Base-by-base conservation (phyloP, 2,797 vertebrate genomes). In the Acestrorhynchus altus region DNA sequence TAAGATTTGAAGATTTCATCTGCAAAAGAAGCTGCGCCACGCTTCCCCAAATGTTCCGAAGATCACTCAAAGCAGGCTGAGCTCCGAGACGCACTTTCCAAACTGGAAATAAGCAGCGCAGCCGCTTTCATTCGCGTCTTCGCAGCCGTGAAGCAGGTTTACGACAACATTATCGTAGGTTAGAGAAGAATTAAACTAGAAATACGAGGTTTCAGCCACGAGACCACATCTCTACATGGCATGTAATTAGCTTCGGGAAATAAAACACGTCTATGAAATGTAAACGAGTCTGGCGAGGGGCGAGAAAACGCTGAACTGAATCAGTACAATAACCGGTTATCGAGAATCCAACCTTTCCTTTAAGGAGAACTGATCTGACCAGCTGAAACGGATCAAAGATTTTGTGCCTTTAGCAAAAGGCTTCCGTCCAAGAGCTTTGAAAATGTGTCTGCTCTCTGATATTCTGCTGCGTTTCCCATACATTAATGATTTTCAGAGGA, bases 201-300 rank as follows among this genome's bases (percentile, higher is more conserved):
- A 59, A 72, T 56, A 72, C 64, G 0, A 5, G 16, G 9, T 46
- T 15, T 60, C 16, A 59, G 15, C 42, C 20, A 44, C 60, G 63
- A 46, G 42, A 52, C 42, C 18, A 31, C 70, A 68, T 68, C 56
- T 73, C 77, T 52, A 35, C 28, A 59, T 42, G 77, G 35, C 77
- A 68, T 74, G 77, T 68, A 74, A 79, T 79, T 74, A 79, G 67
- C 31, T 49, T 64, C 2, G 15, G n/a, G 39, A 51, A 15, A 61
- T n/a, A 40, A 63, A 63, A 69, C 52, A 15, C 10, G 28, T n/a
- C 24, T 20, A 16, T 64, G 8, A 20, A 68, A 67, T 18, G 40
- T n/a, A 24, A 60, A 67, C 22, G 44, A 52, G 31, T 20, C 47
- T 22, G 35, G 10, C 0, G 15, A 31, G 26, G 6, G 40, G 4